Conservation (phyloP, 2,888 invertebrate species). For the Yponomeuta malinellus region DNA sequence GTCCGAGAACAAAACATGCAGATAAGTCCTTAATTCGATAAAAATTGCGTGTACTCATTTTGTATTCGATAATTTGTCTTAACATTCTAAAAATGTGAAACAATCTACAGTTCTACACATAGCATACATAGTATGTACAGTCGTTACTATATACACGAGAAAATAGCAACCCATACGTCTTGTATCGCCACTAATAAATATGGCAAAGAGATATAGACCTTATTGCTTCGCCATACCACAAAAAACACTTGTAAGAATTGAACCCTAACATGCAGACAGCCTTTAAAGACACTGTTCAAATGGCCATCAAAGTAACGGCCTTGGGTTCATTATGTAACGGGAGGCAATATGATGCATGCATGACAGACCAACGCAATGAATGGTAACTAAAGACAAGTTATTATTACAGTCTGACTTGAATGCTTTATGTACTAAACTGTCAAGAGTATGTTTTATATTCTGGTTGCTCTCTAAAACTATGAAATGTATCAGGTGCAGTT, state of each 20-base stretch:
- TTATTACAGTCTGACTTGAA: background rate
- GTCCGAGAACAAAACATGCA: background rate
- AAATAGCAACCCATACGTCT: conserved; percentile 32
- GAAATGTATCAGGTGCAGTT: too few species aligned
- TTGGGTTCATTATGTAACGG: too few species aligned
- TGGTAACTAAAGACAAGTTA: background rate
- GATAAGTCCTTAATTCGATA: conserved; percentile 16
- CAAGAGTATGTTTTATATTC: too few species aligned
- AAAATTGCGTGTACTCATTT: conserved; percentile 43
- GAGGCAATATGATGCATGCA: background rate
- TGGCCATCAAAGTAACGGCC: too few species aligned
- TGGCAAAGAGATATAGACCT: background rate
- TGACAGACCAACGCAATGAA: background rate
- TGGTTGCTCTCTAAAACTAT: too few species aligned
- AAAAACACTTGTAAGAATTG: background rate
- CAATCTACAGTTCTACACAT: conserved; percentile 65
- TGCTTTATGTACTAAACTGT: background rate
- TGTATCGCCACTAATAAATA: background rate
- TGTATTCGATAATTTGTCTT: conserved; percentile 50
- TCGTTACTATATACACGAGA: conserved; percentile 63
- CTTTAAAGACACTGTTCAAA: background rate
- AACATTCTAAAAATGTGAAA: conserved; percentile 56
- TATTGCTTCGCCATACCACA: conserved; percentile 3
- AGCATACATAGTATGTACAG: conserved; percentile 73
- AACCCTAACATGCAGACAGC: background rate